Conservation (phyloP, 2,888 invertebrate genomes). For the Ennomos fuscantarius region DNA sequence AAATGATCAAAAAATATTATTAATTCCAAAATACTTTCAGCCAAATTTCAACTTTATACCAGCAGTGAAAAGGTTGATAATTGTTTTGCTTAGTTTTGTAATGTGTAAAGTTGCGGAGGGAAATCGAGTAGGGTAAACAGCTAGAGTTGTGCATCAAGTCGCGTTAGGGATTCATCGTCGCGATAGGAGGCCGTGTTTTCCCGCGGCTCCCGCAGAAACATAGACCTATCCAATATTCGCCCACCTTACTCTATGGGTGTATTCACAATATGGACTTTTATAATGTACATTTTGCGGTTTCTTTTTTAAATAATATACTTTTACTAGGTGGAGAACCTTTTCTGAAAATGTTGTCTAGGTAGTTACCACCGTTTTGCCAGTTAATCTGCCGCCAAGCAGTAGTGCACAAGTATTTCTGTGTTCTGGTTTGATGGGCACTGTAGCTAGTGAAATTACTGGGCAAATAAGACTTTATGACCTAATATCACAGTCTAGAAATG, state of each 20-base stretch:
- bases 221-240: conserved; percentile 61
- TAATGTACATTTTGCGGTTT: not conserved
- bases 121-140: conserved; percentile 54
- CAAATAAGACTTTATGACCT: no score
- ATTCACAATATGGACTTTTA: conserved; percentile 37
- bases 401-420: no score
- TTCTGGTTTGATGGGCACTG: no score
- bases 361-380: no score
- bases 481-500: no score
- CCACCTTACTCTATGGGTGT: conserved; percentile 44
- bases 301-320: no score
- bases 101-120: conserved; percentile 20
- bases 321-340: no score
- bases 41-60: conserved; percentile 22
- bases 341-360: no score
- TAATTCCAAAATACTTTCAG: not conserved
- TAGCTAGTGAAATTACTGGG: no score
- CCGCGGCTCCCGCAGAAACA: conserved; percentile 49
- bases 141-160: conserved; percentile 57
- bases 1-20: conserved; percentile 9
- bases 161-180: conserved; percentile 69
- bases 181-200: conserved; percentile 74
- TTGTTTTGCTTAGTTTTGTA: conserved; percentile 4
- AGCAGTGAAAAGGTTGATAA: conserved; percentile 31
- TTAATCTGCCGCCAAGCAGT: no score